These are phyloP conservation scores for Bombus picipes DNA, from an alignment of 1,140 invertebrate species.

Conservation along the genomic window DNA sequence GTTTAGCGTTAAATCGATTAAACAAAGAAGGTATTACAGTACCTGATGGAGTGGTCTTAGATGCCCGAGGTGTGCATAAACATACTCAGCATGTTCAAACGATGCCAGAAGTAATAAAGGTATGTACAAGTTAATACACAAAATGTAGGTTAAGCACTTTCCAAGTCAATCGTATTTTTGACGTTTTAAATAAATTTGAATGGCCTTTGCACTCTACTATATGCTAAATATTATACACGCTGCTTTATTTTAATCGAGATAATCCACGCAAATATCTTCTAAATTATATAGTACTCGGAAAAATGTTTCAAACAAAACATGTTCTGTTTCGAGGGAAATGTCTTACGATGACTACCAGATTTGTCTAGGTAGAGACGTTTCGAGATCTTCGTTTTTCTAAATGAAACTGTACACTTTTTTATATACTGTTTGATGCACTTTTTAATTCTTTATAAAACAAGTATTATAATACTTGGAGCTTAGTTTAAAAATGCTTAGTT, in stretches of 20 bases:
- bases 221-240: too few species aligned
- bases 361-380: too few species aligned
- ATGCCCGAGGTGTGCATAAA: constrained; percentile 76
- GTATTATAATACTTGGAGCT: neutral
- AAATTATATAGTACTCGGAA: too few species aligned
- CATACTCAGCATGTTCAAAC: constrained; percentile 72
- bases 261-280: too few species aligned
- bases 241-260: too few species aligned
- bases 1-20: constrained; percentile 85
- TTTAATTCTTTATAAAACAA: neutral
- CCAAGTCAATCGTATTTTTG: neutral
- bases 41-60: constrained; percentile 85
- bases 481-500: neutral
- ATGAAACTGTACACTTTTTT: too few species aligned
- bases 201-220: neutral
- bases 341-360: too few species aligned
- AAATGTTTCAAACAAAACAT: too few species aligned
- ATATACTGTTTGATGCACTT: too few species aligned
- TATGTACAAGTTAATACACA: constrained; percentile 43
- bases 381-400: too few species aligned
- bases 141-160: neutral
- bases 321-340: too few species aligned
- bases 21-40: constrained; percentile 86
- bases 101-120: constrained; percentile 76
- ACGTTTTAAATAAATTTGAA: too few species aligned